Base-by-base conservation (phyloP, 2,113 vertebrate genomes). In the Puffinus mauretanicus region DNA sequence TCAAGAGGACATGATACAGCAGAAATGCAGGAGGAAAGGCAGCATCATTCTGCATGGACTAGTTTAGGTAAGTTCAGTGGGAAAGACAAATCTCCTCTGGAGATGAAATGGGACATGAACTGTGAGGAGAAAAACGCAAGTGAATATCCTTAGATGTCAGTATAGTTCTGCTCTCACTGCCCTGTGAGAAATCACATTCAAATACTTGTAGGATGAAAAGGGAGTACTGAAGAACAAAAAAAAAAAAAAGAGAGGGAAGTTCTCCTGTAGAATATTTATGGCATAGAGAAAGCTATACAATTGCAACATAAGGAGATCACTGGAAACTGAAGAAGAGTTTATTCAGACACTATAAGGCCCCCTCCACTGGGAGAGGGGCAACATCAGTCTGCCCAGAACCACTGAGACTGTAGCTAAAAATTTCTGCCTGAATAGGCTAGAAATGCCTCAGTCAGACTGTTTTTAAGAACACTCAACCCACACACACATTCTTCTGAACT, bases 371-470 rank as follows among this genome's bases (percentile, higher is more conserved):
- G 9, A 81, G 15, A 81, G 46, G 46, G 21, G 66, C 40, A 71
- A 44, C 52, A 88, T n/a, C 61, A 82, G n/a, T 25, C 78, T 78
- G 38, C 65, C 30, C 38, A 79, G 49, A 96, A 69, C 15, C 42
- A 62, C 67, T 47, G 46, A 94, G 65, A 86, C 1, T 25, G 19
- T 13, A 57, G 44, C 55, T 90, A 93, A 87, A 85, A 82, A 47
- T 52, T 86, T 93, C 60, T 90, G 72, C 61, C 52, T 49, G 40
- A 93, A 76, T 16, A 72, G 64, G 78, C 40, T 30, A 65, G 36
- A 93, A 94, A 90, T 67, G 73, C 42, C 70, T 95, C 66, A 87
- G 86, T 49, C 84, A 85, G 91, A 77, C 78, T 95, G 82, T 60
- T 96, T 86, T 88, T 72, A 77, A 95, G 64, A 92, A 91, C 72